Base-by-base conservation (phyloP, 2,113 vertebrate genomes). In the Xenopus tropicalis region DNA sequence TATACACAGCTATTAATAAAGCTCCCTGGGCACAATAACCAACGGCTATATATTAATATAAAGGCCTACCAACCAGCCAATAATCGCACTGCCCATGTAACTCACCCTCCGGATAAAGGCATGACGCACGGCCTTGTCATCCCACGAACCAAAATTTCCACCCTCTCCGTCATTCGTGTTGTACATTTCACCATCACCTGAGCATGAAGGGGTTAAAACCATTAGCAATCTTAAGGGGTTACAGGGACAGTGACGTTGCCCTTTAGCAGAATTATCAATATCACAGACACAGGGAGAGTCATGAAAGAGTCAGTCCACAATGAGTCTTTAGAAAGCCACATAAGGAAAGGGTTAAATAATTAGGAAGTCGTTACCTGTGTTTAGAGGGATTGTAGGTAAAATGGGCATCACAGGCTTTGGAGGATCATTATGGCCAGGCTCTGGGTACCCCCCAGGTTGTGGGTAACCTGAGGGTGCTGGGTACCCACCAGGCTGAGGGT, bases 91-190 rank as follows among this genome's bases (percentile, higher is more conserved):
- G 46, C 14, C 10, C 46, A 48, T 48, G 9, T 1, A 9, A 17
- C 83, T 86, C 79, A 90, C 97, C 91, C 97, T 97, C 61, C 94
- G 93, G 80, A 99, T 96, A 82, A 98, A 99, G 56, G 84, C 25
- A 1, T 98, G 96, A 0, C 97, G 88, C 56, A 98, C 84, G 66
- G 83, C 92, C 71, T 80, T 72, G 78, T 88, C 89, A 0, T 95
- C 93, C 91, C 93, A 98, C 1, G 87, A 66, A 0, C 88, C 88
- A 64, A 95, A 90, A 13, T 66, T 89, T 5, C 93, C 91, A 29
- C 85, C 82, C 0, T 79, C 54, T 48, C 46, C 1, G 3, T 61
- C 20, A 6, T 5, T 24, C 1, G 75, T 58, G 21, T 24, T 57
- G 69, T 77, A 73, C 1, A 5, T n/a, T 17, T 62, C 25, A 70